phyloP scores from a whole-genome alignment of 1,140 invertebrate genomes.

The Tribolium madens region DNA sequence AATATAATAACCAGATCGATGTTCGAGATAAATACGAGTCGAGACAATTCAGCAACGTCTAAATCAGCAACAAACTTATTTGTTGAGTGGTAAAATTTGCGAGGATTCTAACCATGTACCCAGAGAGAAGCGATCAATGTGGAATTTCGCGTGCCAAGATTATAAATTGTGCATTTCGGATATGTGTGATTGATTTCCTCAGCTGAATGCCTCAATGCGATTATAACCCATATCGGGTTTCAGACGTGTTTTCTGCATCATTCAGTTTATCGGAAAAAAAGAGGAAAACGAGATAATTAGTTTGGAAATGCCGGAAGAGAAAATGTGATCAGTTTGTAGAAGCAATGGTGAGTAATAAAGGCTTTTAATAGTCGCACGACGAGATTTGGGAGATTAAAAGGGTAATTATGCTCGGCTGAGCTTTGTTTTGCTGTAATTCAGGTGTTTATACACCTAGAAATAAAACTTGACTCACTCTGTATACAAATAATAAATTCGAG shows the following conservation, averaged over 20 bases:
- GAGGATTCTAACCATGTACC: background rate
- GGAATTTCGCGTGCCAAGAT: conserved; percentile 22
- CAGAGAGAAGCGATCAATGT: conserved; percentile 2
- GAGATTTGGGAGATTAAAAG: too few species aligned
- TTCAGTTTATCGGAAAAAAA: background rate
- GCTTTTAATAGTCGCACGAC: too few species aligned
- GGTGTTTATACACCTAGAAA: too few species aligned
- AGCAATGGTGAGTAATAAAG: too few species aligned
- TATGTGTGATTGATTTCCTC: conserved; percentile 21
- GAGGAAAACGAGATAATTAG: background rate
- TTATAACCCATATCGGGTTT: conserved; percentile 1
- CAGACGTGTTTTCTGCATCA: background rate
- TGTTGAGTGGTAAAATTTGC: conserved; percentile 1
- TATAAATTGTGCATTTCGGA: conserved; percentile 11
- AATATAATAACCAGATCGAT: conserved; percentile 19
- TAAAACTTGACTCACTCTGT: too few species aligned
- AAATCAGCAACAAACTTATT: conserved; percentile 8
- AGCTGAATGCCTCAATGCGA: background rate
- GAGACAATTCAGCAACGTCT: conserved; percentile 11
- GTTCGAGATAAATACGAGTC: conserved; percentile 1
- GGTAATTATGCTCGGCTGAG: too few species aligned
- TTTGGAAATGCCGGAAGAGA: background rate
- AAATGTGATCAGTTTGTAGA: too few species aligned
- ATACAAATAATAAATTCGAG: too few species aligned
- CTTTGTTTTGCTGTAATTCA: too few species aligned